Conservation (phyloP, 2,888 invertebrate genomes). For the Ganaspis brasiliensis region DNA sequence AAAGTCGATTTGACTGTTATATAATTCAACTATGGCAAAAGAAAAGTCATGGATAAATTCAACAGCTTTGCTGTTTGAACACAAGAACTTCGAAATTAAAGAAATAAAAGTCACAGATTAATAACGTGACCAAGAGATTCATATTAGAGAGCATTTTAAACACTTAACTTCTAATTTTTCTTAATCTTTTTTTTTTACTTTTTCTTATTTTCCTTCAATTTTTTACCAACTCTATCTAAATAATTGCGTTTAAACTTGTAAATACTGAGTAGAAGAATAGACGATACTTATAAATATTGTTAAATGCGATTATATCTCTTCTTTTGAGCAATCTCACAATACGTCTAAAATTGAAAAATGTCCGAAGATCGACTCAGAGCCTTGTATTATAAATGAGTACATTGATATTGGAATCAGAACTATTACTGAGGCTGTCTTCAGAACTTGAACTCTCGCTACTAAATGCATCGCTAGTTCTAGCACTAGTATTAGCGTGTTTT, state of each 20-base stretch:
- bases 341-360: slow-evolving; percentile 2
- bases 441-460: slow-evolving; percentile 46
- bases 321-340: slow-evolving; percentile 27
- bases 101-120: background rate
- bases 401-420: slow-evolving; percentile 66
- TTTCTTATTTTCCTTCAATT: background rate
- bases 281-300: slow-evolving; percentile 14
- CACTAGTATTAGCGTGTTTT: slow-evolving; percentile 47
- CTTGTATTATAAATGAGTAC: slow-evolving; percentile 73
- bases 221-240: background rate
- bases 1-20: slow-evolving; percentile 10
- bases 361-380: slow-evolving; percentile 60
- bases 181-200: too few relatives aligned
- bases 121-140: background rate
- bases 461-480: slow-evolving; percentile 44
- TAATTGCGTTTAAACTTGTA: slow-evolving; percentile 1
- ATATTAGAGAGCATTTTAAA: background rate
- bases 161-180: background rate
- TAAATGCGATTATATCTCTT: slow-evolving; percentile 27
- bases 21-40: slow-evolving; percentile 23
- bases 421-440: slow-evolving; percentile 61
- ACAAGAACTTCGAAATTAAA: background rate
- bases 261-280: slow-evolving; percentile 30
- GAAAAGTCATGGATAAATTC: slow-evolving; percentile 1
- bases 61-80: background rate